These are phyloP conservation scores for Drosophila lacteicornis DNA, from an alignment of 1,140 invertebrate genomes.

Conservation along the genomic window DNA sequence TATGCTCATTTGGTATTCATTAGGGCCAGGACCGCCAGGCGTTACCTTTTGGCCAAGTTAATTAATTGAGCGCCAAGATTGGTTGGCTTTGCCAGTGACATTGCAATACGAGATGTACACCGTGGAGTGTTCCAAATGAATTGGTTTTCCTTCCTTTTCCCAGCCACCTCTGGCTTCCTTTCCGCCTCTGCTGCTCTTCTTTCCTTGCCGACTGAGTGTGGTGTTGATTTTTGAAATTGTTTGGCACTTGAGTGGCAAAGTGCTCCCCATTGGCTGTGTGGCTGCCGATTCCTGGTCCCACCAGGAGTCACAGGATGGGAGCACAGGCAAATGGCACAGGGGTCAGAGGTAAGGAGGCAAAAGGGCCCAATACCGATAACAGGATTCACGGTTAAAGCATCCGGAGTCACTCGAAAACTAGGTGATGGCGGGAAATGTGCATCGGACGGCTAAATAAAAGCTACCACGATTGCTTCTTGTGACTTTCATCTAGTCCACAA, in stretches of 20 bases:
- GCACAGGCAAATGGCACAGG: conserved; percentile 37
- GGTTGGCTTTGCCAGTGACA: conserved; percentile 37
- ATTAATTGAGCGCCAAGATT: conserved; percentile 72
- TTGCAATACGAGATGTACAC: conserved; percentile 26
- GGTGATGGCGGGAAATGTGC: conserved; percentile 25
- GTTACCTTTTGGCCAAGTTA: conserved; percentile 68
- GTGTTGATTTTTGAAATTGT: conserved; percentile 82
- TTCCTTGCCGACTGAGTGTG: conserved; percentile 32
- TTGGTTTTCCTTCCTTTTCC: conserved; percentile 45
- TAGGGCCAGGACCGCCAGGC: conserved; percentile 49
- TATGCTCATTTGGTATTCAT: conserved; percentile 80
- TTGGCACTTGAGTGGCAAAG: conserved; percentile 78
- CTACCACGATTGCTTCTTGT: conserved; percentile 4
- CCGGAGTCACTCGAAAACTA: conserved; percentile 27
- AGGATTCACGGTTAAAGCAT: conserved; percentile 20
- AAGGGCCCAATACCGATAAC: conserved; percentile 1
- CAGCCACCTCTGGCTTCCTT: conserved; percentile 18
- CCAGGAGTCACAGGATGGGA: conserved; percentile 41
- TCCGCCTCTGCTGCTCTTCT: neutral
- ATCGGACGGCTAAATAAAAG: conserved; percentile 20
- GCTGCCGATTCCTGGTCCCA: conserved; percentile 30
- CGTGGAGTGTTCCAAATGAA: conserved; percentile 53
- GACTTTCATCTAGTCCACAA: conserved; percentile 9
- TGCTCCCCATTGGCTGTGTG: conserved; percentile 61
- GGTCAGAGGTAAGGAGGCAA: conserved; percentile 14